Evolutionary conservation across 2,797 vertebrate species (phyloP).

Genomic region (Chiloscyllium punctatum): DNA sequence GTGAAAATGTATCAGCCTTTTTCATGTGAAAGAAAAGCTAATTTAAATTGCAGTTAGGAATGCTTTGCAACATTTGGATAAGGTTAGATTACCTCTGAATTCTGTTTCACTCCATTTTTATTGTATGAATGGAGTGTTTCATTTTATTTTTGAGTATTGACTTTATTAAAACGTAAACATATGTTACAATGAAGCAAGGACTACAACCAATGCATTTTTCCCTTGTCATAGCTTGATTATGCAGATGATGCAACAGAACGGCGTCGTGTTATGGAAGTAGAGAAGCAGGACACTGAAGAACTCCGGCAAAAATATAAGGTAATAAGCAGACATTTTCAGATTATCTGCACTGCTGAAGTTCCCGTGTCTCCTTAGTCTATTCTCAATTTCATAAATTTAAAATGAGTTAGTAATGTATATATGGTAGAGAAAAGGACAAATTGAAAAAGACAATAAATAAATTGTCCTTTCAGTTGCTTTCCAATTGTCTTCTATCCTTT

Average conservation of each 20-base stretch:
- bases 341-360: neutral
- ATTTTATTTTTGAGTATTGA: neutral
- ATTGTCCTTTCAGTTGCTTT: neutral
- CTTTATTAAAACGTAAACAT: neutral
- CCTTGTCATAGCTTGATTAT: conserved; percentile 75
- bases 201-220: neutral
- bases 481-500: neutral
- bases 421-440: neutral
- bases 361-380: neutral
- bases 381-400: neutral
- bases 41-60: neutral
- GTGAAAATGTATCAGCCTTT: neutral
- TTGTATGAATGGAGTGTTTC: neutral
- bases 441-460: neutral
- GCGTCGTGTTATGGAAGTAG: conserved; percentile 88
- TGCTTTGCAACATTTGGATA: no score
- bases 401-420: neutral
- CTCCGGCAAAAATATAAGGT: conserved; percentile 98
- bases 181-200: neutral
- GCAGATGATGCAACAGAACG: conserved; percentile 97
- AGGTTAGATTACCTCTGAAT: neutral
- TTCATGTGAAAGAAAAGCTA: neutral
- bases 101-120: neutral
- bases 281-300: conserved; percentile 97
- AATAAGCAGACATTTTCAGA: conserved; percentile 31